phyloP scores from a whole-genome alignment of 1,140 invertebrate genomes.

The Musca domestica region DNA sequence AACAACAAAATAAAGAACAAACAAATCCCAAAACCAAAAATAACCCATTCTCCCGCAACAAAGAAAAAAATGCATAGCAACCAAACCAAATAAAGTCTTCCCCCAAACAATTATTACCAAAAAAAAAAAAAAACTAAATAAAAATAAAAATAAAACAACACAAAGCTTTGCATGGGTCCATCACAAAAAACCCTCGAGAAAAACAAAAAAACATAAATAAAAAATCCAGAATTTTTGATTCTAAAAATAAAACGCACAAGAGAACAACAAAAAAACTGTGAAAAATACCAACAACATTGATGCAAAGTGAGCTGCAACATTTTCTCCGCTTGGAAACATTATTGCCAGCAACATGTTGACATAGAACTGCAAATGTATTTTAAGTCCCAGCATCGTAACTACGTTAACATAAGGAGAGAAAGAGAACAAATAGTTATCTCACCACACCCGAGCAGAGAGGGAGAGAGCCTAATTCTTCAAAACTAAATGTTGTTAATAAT shows the following conservation, averaged over 20 bases:
- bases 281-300: no score
- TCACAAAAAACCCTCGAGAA: not conserved
- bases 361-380: not conserved
- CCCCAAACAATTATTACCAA: not conserved
- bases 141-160: slow-evolving; percentile 7
- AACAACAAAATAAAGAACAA: not conserved
- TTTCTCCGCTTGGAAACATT: not conserved
- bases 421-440: not conserved
- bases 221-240: slow-evolving; percentile 26
- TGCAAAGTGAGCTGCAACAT: not conserved
- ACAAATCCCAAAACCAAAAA: slow-evolving; percentile 24
- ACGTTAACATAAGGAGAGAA: no score
- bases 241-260: slow-evolving; percentile 10
- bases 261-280: not conserved
- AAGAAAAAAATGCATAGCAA: slow-evolving; percentile 15
- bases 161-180: slow-evolving; percentile 25
- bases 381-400: no score
- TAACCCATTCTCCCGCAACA: slow-evolving; percentile 5
- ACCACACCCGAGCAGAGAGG: no score
- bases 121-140: no score
- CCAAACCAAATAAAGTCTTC: slow-evolving; percentile 15
- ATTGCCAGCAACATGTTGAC: slow-evolving; percentile 13
- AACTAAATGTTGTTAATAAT: slow-evolving; percentile 49
- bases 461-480: no score
- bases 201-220: slow-evolving; percentile 15